These are phyloP conservation scores for Sycophaga agraensis DNA, from an alignment of 1,140 invertebrate species.

Conservation along the genomic window DNA sequence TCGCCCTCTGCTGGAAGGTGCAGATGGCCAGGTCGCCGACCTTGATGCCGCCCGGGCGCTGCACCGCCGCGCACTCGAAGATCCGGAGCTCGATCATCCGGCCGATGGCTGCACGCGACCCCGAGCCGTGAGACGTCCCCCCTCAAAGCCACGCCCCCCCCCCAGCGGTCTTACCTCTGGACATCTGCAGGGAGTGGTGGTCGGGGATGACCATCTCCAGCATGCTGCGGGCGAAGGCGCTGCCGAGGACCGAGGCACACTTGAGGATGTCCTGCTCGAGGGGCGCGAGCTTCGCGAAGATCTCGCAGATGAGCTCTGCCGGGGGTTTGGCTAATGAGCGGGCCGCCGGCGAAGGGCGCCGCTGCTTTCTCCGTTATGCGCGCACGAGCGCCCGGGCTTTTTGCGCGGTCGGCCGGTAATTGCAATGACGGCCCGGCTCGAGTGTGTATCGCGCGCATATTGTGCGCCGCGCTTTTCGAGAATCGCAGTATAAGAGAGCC, in stretches of 20 bases:
- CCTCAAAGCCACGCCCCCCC: no score
- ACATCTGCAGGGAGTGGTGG: slow-evolving; percentile 45
- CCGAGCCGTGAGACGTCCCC: no score
- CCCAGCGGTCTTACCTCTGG: slow-evolving; percentile 55
- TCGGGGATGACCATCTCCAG: slow-evolving; percentile 54
- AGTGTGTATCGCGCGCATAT: no score
- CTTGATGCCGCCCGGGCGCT: slow-evolving; percentile 40
- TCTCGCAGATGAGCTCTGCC: slow-evolving; percentile 12
- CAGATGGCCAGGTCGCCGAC: slow-evolving; percentile 13
- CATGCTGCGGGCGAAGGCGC: slow-evolving; percentile 57
- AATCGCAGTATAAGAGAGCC: no score
- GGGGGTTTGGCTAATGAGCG: no score
- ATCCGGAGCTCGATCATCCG: slow-evolving; percentile 59
- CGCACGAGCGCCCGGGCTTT: no score
- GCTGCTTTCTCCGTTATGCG: not conserved
- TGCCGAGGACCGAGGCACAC: slow-evolving; percentile 60
- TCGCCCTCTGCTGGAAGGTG: slow-evolving; percentile 28
- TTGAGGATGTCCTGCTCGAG: slow-evolving; percentile 64
- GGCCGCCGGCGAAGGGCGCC: not conserved
- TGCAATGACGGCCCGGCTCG: no score
- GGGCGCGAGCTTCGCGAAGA: slow-evolving; percentile 39
- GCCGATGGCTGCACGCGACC: slow-evolving; percentile 58
- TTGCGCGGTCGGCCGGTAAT: no score
- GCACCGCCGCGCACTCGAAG: slow-evolving; percentile 59
- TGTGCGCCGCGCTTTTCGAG: no score